These are phyloP conservation scores for Neocloeon triangulifer DNA, from an alignment of 1,140 invertebrate genomes.

Conservation along the genomic window DNA sequence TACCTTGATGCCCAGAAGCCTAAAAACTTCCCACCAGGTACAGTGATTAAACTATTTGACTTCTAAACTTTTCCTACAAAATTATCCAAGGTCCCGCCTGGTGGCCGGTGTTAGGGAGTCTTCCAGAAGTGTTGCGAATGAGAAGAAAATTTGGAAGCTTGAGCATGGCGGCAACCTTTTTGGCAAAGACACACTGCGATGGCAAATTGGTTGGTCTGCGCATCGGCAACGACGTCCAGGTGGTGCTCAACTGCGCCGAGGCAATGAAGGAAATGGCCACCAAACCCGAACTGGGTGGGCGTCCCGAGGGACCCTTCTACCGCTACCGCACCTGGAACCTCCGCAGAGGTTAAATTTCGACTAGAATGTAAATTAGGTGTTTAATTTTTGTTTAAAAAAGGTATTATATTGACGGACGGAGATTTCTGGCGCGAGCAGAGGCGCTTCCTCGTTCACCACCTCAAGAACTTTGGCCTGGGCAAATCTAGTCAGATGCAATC, in stretches of 20 bases:
- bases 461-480: slow-evolving; percentile 34
- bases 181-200: slow-evolving; percentile 17
- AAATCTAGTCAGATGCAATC: slow-evolving; percentile 29
- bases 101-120: slow-evolving; percentile 21
- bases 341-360: slow-evolving; percentile 32
- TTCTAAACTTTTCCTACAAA: too few relatives aligned
- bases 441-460: slow-evolving; percentile 28
- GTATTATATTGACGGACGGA: slow-evolving; percentile 39
- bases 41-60: too few relatives aligned
- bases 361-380: too few relatives aligned
- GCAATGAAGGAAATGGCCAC: slow-evolving; percentile 31
- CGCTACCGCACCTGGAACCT: slow-evolving; percentile 33
- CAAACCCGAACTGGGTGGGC: slow-evolving; percentile 37
- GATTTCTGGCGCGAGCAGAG: slow-evolving; percentile 30
- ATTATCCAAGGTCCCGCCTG: slow-evolving; percentile 20
- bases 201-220: too few relatives aligned
- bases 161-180: slow-evolving; percentile 16
- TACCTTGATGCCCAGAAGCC: slow-evolving; percentile 2
- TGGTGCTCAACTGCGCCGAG: slow-evolving; percentile 33
- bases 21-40: slow-evolving; percentile 4
- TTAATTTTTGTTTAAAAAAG: too few relatives aligned
- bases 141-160: slow-evolving; percentile 13
- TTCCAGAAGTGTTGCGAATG: slow-evolving; percentile 12
- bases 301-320: slow-evolving; percentile 45
- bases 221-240: slow-evolving; percentile 29